Evolutionary conservation across 2,113 vertebrate genomes (phyloP).

Genomic region (Actinemys pallida): DNA sequence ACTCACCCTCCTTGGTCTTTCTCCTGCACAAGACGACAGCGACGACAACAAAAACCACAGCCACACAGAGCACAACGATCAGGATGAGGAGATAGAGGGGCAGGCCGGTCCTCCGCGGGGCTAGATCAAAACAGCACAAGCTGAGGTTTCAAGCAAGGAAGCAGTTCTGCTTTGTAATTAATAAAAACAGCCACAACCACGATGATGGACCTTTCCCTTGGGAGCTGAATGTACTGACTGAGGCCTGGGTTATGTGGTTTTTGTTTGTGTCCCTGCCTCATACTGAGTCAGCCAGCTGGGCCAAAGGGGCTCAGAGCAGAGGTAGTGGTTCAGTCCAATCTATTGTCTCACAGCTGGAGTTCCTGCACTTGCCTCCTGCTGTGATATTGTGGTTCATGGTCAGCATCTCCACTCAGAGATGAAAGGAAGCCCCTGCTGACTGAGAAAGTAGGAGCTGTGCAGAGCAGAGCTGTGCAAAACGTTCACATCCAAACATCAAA

Average conservation of each 20-base stretch:
- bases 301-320: background rate
- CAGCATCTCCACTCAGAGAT: background rate
- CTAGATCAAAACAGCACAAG: background rate
- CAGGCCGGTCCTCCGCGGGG: background rate
- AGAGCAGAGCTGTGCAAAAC: background rate
- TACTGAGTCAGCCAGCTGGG: background rate
- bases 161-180: background rate
- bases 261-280: background rate
- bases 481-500: background rate
- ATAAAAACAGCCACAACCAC: background rate
- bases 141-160: background rate
- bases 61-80: conserved; percentile 26
- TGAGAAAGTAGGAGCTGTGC: background rate
- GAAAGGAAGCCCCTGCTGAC: background rate
- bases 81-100: background rate
- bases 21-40: background rate
- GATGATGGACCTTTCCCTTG: background rate
- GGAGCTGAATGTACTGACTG: background rate
- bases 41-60: background rate
- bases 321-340: background rate
- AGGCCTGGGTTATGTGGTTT: background rate
- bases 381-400: background rate
- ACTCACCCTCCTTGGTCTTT: conserved; percentile 41
- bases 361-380: background rate
- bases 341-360: background rate